Percentiles rank a stretch among this genome's conserved stretches.
Evolutionary conservation across 2,113 vertebrate genomes (phyloP).

Genomic region (Eira barbara): DNA sequence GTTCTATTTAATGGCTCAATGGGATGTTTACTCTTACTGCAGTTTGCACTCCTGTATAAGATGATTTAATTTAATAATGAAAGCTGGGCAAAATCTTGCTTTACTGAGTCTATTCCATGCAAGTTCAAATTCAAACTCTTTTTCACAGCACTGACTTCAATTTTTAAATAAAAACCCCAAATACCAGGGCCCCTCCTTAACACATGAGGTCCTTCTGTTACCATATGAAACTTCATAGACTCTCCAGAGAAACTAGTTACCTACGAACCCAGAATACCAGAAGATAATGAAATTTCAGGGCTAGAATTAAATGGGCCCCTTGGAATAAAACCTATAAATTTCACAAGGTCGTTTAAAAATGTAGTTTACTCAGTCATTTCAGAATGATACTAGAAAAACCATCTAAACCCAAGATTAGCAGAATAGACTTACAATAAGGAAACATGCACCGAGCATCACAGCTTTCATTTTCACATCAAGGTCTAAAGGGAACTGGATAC

Average conservation of each 20-base stretch:
- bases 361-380: neutral
- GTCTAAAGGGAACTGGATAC: constrained; percentile 93
- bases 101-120: neutral
- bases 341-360: neutral
- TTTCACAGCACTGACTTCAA: neutral
- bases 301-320: neutral
- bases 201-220: neutral
- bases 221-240: neutral
- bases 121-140: neutral
- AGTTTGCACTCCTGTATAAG: neutral
- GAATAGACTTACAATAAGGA: constrained; percentile 92
- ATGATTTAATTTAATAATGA: neutral
- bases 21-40: neutral
- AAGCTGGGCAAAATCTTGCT: neutral
- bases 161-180: neutral
- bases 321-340: neutral
- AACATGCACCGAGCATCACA: constrained; percentile 94
- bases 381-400: neutral
- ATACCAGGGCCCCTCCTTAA: neutral
- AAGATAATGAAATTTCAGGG: constrained; percentile 12
- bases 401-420: neutral
- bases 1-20: neutral
- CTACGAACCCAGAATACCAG: neutral
- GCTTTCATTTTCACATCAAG: constrained; percentile 96
- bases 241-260: neutral